Conservation (phyloP, 2,113 vertebrate species). For the Mobula birostris region DNA sequence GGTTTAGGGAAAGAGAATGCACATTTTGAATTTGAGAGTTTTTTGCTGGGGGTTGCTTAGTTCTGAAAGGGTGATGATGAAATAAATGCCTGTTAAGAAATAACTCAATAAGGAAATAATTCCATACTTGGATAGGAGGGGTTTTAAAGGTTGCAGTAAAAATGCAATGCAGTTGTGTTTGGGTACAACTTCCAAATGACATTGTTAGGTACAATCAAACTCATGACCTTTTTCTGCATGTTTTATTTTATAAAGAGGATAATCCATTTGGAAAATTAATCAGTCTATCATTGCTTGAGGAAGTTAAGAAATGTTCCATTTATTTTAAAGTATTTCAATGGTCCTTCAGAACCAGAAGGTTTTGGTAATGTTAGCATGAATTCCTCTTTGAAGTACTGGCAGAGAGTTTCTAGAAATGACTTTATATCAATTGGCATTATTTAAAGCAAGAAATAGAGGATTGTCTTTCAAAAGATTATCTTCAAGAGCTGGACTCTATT, state of each 20-base stretch:
- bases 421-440: background rate
- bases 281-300: background rate
- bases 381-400: background rate
- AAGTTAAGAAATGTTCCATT: background rate
- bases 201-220: background rate
- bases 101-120: no score
- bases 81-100: background rate
- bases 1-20: background rate
- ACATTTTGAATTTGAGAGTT: no score
- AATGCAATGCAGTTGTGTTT: background rate
- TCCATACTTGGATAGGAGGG: background rate
- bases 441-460: background rate
- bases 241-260: background rate
- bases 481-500: background rate
- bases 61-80: background rate
- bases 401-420: background rate
- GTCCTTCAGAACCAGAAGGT: background rate
- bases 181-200: background rate
- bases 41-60: background rate
- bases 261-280: background rate
- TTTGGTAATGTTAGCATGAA: background rate
- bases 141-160: background rate
- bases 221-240: no score
- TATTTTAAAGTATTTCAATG: background rate
- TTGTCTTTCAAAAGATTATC: background rate